phyloP scores from a whole-genome alignment of 2,113 vertebrate genomes.

The Hepsetus odoe region DNA sequence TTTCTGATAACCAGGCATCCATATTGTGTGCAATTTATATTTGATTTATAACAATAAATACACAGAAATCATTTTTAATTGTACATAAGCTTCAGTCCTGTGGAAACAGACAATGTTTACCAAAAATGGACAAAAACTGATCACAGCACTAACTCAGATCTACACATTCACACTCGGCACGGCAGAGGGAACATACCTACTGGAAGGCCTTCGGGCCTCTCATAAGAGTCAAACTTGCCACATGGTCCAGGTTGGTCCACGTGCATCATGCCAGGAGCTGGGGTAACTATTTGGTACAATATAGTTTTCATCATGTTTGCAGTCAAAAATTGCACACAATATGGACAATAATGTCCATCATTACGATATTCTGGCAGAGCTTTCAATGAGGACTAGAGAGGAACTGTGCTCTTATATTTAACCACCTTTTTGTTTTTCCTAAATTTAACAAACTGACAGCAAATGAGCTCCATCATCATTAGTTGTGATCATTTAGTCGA shows the following conservation, averaged over 20 bases:
- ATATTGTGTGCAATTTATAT: slow-evolving; percentile 72
- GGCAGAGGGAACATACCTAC: slow-evolving; percentile 74
- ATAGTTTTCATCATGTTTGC: slow-evolving; percentile 48
- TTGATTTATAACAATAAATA: slow-evolving; percentile 33
- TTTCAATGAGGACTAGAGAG: neutral
- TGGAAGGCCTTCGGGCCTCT: slow-evolving; percentile 77
- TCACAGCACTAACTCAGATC: neutral
- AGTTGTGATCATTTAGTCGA: no score
- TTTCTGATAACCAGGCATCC: slow-evolving; percentile 23
- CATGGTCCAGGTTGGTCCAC: slow-evolving; percentile 78
- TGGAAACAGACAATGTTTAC: neutral
- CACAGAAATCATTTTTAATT: neutral
- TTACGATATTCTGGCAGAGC: no score
- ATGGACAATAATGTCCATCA: slow-evolving; percentile 46
- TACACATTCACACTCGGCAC: neutral
- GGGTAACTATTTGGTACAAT: slow-evolving; percentile 70
- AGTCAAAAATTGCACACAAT: slow-evolving; percentile 72
- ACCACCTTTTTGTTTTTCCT: no score
- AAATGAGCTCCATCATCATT: no score
- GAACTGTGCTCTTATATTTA: neutral
- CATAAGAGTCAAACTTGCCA: slow-evolving; percentile 79
- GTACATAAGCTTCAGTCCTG: slow-evolving; percentile 11
- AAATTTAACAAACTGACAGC: no score
- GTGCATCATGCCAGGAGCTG: slow-evolving; percentile 79
- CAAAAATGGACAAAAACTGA: neutral